Evolutionary conservation across 2,113 vertebrate genomes (phyloP), one percentile per base, ranked within the genome.

Genomic region (Tragelaphus imberbis): DNA sequence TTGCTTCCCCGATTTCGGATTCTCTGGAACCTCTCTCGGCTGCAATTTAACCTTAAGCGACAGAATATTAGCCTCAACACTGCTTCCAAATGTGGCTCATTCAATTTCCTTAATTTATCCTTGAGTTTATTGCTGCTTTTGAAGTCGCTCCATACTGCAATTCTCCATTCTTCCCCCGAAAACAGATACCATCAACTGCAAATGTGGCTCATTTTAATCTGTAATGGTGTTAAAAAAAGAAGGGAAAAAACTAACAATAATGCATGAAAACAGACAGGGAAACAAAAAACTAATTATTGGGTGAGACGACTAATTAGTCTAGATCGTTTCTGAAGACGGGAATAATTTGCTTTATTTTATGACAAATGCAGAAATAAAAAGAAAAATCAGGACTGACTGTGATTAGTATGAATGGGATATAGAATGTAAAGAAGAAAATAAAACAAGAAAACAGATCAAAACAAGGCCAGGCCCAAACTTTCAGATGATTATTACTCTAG

Each of bases 71-170:
- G 99, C 99, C 99, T 99, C 98, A 91, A 98, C 90, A 98, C 98
- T 98, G 99, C 98, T 99, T 99, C 98, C 99, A 99, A 99, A 99
- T 99, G 99, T 98, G 98, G 98, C 99, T 99, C 99, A 99, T 99
- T 99, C 99, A 99, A 99, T 99, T 99, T 99, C 99, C 99, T 99
- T 99, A 99, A 99, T 99, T 99, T 99, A 99, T 99, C 99, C 98
- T 99, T 99, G 98, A 98, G 98, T 99, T 99, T 99, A 99, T 99
- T 98, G 99, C 99, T 98, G 98, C 99, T 98, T 99, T 98, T 98
- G 98, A 99, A 99, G 98, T 99, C 98, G 96, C 98, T 99, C 99
- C 75, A 96, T 98, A 99, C 98, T 98, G 99, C 99, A 98, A 99
- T 99, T 99, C 99, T 98, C 98, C 98, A 98, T 98, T 98, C 99